Evolutionary conservation across 2,113 vertebrate species (phyloP).

Genomic region (Peromyscus maniculatus): DNA sequence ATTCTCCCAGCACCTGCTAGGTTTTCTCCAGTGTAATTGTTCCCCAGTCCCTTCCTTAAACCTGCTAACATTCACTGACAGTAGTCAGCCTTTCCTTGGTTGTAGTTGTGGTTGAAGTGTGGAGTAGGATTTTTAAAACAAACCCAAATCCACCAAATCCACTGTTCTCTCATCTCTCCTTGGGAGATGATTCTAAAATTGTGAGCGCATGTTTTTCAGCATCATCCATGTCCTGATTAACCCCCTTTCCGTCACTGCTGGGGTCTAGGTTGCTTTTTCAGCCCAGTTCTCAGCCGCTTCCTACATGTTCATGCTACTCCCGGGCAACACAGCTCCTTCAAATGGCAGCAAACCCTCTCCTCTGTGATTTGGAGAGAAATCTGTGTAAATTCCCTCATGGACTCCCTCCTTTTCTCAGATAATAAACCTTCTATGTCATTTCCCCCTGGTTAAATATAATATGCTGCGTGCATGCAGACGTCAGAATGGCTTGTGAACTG

Average conservation of each 20-base stretch:
- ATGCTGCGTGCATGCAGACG: neutral
- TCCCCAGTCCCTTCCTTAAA: slow-evolving; percentile 65
- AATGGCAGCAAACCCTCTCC: neutral
- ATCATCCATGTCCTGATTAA: neutral
- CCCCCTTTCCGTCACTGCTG: neutral
- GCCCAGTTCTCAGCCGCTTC: neutral
- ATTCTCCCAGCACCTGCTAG: slow-evolving; percentile 81
- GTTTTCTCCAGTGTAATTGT: slow-evolving; percentile 69
- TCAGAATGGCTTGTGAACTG: neutral
- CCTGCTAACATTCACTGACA: slow-evolving; percentile 55
- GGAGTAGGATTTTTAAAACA: neutral
- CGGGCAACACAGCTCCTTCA: slow-evolving; percentile 26
- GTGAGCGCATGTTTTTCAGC: neutral
- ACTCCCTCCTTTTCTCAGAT: neutral
- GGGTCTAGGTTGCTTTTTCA: slow-evolving; percentile 27
- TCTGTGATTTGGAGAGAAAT: slow-evolving; percentile 27
- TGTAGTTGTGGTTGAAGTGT: neutral
- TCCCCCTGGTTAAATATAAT: neutral
- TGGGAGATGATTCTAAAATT: neutral
- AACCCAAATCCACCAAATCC: neutral
- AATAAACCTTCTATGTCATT: neutral
- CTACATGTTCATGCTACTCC: neutral
- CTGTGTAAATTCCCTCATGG: slow-evolving; percentile 16
- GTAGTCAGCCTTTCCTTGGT: neutral
- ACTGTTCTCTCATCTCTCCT: neutral